Percentiles rank a stretch among this genome's conserved stretches.
Conservation (phyloP, 2,888 invertebrate genomes). For the Tholera decimalis region DNA sequence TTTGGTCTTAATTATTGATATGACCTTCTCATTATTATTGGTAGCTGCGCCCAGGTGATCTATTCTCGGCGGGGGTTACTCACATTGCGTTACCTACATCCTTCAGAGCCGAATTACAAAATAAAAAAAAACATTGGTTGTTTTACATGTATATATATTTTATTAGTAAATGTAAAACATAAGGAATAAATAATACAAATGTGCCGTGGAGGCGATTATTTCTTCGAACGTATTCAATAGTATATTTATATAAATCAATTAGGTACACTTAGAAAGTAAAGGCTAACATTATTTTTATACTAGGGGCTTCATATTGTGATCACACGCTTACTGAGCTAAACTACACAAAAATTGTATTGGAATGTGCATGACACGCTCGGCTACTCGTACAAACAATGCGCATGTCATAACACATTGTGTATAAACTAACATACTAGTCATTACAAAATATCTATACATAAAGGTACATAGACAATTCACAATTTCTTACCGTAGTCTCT, state of each 20-base stretch:
- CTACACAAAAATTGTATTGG: slow-evolving; percentile 51
- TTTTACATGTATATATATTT: slow-evolving; percentile 67
- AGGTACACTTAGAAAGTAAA: slow-evolving; percentile 55
- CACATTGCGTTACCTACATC: neutral
- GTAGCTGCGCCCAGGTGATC: slow-evolving; percentile 12
- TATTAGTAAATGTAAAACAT: slow-evolving; percentile 73
- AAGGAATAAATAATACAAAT: slow-evolving; percentile 74
- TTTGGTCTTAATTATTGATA: slow-evolving; percentile 23
- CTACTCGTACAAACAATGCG: slow-evolving; percentile 34
- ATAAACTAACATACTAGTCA: slow-evolving; percentile 50
- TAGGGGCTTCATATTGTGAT: slow-evolving; percentile 50
- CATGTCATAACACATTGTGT: slow-evolving; percentile 56
- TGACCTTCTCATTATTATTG: slow-evolving; percentile 15
- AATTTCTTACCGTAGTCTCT: slow-evolving; percentile 77
- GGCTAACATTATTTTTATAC: slow-evolving; percentile 44
- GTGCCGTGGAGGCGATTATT: slow-evolving; percentile 41
- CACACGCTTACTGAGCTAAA: slow-evolving; percentile 53
- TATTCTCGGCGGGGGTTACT: slow-evolving; percentile 15
- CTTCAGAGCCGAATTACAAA: neutral
- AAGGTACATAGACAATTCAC: slow-evolving; percentile 75
- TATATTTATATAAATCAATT: slow-evolving; percentile 54
- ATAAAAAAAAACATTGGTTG: slow-evolving; percentile 37
- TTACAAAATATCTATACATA: slow-evolving; percentile 71
- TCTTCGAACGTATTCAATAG: slow-evolving; percentile 44
- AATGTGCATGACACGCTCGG: slow-evolving; percentile 57